Conservation (phyloP, 2,113 vertebrate genomes). For the Egretta garzetta region DNA sequence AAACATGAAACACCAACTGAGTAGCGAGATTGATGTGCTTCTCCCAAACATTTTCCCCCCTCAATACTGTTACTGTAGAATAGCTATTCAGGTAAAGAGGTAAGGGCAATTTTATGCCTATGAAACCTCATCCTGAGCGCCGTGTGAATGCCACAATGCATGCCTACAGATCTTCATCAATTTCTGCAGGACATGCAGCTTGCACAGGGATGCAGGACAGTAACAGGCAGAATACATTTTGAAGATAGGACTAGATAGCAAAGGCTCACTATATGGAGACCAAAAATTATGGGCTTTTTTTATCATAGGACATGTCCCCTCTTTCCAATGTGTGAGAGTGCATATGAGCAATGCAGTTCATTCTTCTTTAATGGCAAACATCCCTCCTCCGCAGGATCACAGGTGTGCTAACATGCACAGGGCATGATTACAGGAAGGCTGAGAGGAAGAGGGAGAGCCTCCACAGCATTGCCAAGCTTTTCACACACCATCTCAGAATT, state of each 20-base stretch:
- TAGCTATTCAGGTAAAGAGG: not conserved
- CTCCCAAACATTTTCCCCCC: not conserved
- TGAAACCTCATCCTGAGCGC: not conserved
- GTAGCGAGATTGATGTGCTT: not conserved
- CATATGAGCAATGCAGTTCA: not conserved
- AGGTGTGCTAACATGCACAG: not conserved
- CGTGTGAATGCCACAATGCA: accelerated
- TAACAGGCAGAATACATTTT: accelerated
- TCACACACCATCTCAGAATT: not conserved
- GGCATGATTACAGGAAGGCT: not conserved
- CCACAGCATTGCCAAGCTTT: not conserved
- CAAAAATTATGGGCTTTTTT: not conserved
- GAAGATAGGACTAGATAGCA: not conserved
- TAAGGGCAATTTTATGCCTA: not conserved
- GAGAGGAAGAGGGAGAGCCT: not conserved
- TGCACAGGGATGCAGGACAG: not conserved
- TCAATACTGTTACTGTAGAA: not conserved
- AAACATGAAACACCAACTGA: not conserved
- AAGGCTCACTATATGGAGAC: not conserved
- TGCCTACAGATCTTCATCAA: not conserved
- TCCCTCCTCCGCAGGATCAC: not conserved
- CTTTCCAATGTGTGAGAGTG: not conserved
- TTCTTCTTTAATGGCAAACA: not conserved
- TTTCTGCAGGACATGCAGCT: not conserved
- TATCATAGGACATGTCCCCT: not conserved